phyloP scores from a whole-genome alignment of 2,113 vertebrate genomes.

The Caloenas nicobarica region DNA sequence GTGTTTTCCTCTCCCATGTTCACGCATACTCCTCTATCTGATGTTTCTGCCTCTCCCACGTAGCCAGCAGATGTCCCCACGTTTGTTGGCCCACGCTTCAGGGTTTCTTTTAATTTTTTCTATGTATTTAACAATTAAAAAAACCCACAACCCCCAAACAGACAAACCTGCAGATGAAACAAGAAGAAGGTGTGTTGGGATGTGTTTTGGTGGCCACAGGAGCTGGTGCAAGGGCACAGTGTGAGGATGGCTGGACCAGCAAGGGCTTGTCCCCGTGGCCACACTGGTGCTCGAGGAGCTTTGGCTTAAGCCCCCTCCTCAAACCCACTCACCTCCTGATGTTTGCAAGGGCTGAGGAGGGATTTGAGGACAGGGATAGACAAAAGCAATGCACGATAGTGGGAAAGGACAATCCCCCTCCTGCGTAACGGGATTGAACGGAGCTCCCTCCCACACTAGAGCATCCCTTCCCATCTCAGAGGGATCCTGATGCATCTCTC shows the following conservation, averaged over 20 bases:
- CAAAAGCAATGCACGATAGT: background rate
- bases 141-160: background rate
- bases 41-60: background rate
- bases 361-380: background rate
- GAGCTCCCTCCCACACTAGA: background rate
- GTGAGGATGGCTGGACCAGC: no score
- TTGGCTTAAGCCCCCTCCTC: background rate
- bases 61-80: background rate
- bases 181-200: background rate
- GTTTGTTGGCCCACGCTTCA: background rate
- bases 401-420: background rate
- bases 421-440: rapidly evolving
- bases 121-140: background rate
- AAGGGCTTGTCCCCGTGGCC: no score
- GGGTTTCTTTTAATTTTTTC: background rate
- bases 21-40: background rate
- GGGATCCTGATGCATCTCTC: background rate
- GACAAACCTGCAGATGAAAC: background rate
- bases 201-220: background rate
- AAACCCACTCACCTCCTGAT: rapidly evolving
- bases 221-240: no score
- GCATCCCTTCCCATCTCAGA: background rate
- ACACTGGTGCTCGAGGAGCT: background rate
- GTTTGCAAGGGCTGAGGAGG: background rate
- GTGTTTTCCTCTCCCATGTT: background rate